phyloP scores from a whole-genome alignment of 2,888 invertebrate genomes.

The Sipha maydis region DNA sequence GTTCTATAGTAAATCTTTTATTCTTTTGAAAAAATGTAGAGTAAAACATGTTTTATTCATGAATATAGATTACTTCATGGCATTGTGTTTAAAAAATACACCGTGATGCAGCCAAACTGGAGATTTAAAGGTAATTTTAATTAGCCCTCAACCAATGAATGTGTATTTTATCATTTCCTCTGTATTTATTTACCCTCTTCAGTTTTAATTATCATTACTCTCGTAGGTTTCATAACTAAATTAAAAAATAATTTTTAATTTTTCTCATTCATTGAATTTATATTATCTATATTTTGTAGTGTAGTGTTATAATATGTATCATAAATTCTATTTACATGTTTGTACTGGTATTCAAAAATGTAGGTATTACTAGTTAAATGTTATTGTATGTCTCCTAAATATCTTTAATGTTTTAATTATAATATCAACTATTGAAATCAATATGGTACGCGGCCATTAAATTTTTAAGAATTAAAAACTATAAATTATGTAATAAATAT shows the following conservation, averaged over 20 bases:
- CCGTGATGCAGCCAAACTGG: constrained; percentile 54
- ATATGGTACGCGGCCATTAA: too few species aligned
- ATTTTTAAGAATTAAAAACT: too few species aligned
- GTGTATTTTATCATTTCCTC: constrained; percentile 47
- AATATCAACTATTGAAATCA: neutral
- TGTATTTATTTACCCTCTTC: constrained; percentile 52
- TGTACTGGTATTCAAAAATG: neutral
- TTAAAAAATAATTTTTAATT: neutral
- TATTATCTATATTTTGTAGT: constrained; percentile 31
- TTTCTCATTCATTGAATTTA: constrained; percentile 12
- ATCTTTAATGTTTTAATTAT: neutral
- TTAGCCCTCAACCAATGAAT: constrained; percentile 39
- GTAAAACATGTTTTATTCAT: constrained; percentile 56
- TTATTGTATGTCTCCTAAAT: constrained; percentile 1
- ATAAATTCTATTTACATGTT: neutral
- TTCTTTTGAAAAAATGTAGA: constrained; percentile 19
- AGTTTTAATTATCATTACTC: constrained; percentile 33
- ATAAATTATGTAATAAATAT: too few species aligned
- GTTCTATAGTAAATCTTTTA: neutral
- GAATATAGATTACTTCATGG: constrained; percentile 56
- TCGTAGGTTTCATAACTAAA: constrained; percentile 40
- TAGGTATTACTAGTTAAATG: neutral
- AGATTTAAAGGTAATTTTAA: constrained; percentile 56
- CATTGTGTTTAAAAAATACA: constrained; percentile 51
- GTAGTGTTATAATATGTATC: neutral